Conservation (phyloP, 2,113 vertebrate species). For the Desmodus rotundus region DNA sequence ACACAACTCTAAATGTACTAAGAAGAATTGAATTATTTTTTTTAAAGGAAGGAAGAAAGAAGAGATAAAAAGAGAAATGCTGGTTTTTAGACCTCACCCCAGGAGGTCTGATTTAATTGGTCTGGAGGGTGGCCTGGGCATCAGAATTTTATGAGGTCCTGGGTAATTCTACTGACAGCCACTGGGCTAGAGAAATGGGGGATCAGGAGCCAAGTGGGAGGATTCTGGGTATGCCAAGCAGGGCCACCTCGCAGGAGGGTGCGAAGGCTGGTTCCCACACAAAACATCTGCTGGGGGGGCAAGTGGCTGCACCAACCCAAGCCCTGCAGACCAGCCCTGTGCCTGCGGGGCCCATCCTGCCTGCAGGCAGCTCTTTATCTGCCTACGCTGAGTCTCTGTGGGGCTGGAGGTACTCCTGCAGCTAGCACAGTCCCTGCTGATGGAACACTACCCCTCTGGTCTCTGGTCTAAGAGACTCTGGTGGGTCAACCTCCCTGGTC, state of each 20-base stretch:
- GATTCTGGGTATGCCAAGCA: not conserved
- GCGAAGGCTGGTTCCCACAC: not conserved
- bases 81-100: not conserved
- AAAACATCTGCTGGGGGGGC: fast-evolving
- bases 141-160: not conserved
- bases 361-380: not conserved
- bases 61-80: not conserved
- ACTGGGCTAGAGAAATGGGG: not conserved
- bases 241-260: not conserved
- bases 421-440: not conserved
- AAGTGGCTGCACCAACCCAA: not conserved
- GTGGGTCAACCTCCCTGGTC: not conserved
- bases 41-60: not conserved
- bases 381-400: not conserved
- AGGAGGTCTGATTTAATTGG: not conserved
- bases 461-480: not conserved
- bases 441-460: not conserved
- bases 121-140: not conserved
- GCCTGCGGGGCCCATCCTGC: not conserved
- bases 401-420: fast-evolving
- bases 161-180: no score
- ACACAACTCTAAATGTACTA: not conserved
- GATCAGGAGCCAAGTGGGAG: not conserved
- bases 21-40: not conserved
- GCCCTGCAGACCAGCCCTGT: not conserved